Evolutionary conservation across 2,888 invertebrate species (phyloP).

Genomic region (Apodemia duryi): DNA sequence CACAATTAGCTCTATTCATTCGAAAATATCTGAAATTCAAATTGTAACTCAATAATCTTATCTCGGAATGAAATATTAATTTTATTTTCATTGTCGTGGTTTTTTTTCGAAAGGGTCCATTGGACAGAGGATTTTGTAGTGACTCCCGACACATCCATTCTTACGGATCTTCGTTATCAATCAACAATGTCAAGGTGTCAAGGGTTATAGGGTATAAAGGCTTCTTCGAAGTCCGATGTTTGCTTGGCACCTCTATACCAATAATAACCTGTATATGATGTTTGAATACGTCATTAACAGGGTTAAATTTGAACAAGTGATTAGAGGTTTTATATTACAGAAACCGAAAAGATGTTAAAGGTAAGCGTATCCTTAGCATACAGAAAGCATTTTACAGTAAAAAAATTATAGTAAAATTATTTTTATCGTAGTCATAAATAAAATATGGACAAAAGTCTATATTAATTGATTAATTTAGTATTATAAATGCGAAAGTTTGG

Average conservation of each 20-base stretch:
- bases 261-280: constrained; percentile 25
- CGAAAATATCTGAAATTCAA: constrained; percentile 64
- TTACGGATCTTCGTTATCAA: constrained; percentile 27
- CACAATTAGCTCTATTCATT: constrained; percentile 74
- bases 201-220: constrained; percentile 32
- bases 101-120: constrained; percentile 42
- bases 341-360: not conserved
- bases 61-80: constrained; percentile 60
- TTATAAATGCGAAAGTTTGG: too few relatives aligned
- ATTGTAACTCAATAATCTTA: constrained; percentile 49
- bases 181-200: constrained; percentile 42
- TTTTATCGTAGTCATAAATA: too few relatives aligned
- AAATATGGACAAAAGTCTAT: too few relatives aligned
- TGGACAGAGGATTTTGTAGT: constrained; percentile 6
- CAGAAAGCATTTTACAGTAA: too few relatives aligned
- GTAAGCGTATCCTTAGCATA: too few relatives aligned
- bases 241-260: constrained; percentile 29
- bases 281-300: constrained; percentile 27
- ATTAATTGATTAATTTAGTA: too few relatives aligned
- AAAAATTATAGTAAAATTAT: too few relatives aligned
- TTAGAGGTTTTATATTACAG: not conserved
- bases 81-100: constrained; percentile 72
- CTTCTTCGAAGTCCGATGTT: constrained; percentile 19
- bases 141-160: not conserved
- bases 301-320: constrained; percentile 7